Evolutionary conservation across 2,888 invertebrate genomes (phyloP).

Genomic region (Globia sparganii): DNA sequence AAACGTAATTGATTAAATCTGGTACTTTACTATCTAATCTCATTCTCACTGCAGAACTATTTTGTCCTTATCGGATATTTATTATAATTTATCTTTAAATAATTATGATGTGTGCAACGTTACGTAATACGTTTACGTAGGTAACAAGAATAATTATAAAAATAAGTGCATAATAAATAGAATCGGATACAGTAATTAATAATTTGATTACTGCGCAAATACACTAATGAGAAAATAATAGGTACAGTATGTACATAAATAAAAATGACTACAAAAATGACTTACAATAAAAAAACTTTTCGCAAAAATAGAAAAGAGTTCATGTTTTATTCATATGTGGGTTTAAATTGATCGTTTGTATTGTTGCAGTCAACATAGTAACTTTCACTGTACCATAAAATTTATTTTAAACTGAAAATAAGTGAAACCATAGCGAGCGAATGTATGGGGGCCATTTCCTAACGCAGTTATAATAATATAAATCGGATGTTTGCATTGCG

Average conservation of each 20-base stretch:
- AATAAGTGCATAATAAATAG: slow-evolving; percentile 4
- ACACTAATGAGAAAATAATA: slow-evolving; percentile 23
- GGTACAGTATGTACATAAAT: not conserved
- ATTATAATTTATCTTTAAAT: not conserved
- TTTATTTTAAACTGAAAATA: slow-evolving; percentile 55
- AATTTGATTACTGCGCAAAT: slow-evolving; percentile 9
- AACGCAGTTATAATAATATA: slow-evolving; percentile 72
- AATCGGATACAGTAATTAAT: slow-evolving; percentile 14
- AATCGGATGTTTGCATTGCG: slow-evolving; percentile 73
- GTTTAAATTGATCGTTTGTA: slow-evolving; percentile 48
- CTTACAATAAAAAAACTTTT: slow-evolving; percentile 25
- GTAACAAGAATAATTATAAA: slow-evolving; percentile 2
- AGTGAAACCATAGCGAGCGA: slow-evolving; percentile 56
- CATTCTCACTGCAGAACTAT: not conserved
- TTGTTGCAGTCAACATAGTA: slow-evolving; percentile 36
- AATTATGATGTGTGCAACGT: too few relatives aligned
- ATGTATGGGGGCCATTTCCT: slow-evolving; percentile 75
- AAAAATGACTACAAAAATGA: slow-evolving; percentile 14
- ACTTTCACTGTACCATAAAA: slow-evolving; percentile 52
- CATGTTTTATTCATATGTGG: slow-evolving; percentile 44
- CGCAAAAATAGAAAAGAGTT: slow-evolving; percentile 19
- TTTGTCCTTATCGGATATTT: not conserved
- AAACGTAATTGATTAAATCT: not conserved
- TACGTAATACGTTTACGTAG: not conserved
- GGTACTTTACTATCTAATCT: not conserved